A percentile compares a stretch with the other conserved stretches of the same genome.
phyloP scores from a whole-genome alignment of 2,888 invertebrate species.

The Boloria euphrosyne region DNA sequence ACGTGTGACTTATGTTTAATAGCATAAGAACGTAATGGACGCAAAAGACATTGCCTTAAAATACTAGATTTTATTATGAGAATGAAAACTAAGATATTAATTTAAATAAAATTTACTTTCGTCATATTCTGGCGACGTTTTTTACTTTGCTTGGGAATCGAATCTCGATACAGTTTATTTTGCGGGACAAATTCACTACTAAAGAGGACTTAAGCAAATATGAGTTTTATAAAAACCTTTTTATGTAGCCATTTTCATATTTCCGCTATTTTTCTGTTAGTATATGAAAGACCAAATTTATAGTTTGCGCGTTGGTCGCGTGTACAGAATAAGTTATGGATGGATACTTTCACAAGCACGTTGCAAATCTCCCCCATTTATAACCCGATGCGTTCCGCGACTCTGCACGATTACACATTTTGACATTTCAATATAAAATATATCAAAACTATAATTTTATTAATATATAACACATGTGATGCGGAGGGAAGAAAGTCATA shows the following conservation, averaged over 20 bases:
- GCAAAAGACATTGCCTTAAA: constrained; percentile 14
- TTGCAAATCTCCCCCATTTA: constrained; percentile 55
- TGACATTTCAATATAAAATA: constrained; percentile 5
- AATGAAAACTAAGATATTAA: no score
- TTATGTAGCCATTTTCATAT: constrained; percentile 10
- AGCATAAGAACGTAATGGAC: constrained; percentile 17
- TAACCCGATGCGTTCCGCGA: constrained; percentile 31
- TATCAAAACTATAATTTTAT: background rate
- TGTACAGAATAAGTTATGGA: constrained; percentile 70
- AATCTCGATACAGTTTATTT: background rate
- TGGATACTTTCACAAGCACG: constrained; percentile 70
- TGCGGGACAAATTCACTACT: background rate
- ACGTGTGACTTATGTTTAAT: constrained; percentile 45
- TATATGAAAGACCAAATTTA: constrained; percentile 55
- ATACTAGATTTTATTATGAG: no score
- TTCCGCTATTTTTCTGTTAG: constrained; percentile 19
- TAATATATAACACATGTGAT: no score
- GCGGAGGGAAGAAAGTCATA: no score
- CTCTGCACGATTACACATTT: constrained; percentile 27
- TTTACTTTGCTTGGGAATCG: no score
- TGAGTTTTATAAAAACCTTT: constrained; percentile 11
- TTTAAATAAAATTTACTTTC: no score
- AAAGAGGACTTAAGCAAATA: background rate
- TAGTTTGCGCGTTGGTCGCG: constrained; percentile 52
- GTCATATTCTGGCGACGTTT: no score